A percentile compares a stretch with the other conserved stretches of the same genome.
These are phyloP conservation scores for Caenorhabditis auriculariae DNA, from an alignment of 2,888 invertebrate species.

Conservation along the genomic window DNA sequence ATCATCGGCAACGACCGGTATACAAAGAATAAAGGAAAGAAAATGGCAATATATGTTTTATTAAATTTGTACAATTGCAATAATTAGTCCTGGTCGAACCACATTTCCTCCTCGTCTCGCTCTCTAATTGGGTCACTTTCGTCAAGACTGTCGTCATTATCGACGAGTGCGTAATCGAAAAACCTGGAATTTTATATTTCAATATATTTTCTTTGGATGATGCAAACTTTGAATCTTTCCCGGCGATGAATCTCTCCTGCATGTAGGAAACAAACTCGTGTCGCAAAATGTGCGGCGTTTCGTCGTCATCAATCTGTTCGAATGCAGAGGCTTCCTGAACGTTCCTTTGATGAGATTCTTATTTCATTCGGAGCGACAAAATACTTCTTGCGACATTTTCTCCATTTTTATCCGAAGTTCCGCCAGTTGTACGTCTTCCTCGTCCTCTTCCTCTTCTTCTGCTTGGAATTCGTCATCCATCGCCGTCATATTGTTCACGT, in stretches of 20 bases:
- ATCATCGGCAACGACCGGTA: no score
- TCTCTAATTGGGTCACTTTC: constrained; percentile 40
- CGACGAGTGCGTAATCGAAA: constrained; percentile 48
- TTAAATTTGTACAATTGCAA: no score
- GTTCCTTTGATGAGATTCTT: background rate
- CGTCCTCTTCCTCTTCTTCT: constrained; percentile 28
- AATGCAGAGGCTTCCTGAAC: constrained; percentile 32
- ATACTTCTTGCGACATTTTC: constrained; percentile 16
- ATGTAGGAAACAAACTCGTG: constrained; percentile 52
- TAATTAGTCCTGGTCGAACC: constrained; percentile 56
- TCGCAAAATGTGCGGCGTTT: constrained; percentile 34
- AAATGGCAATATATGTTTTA: no score
- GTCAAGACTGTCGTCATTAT: constrained; percentile 14
- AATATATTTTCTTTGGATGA: background rate
- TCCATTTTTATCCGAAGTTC: constrained; percentile 31
- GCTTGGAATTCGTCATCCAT: constrained; percentile 18
- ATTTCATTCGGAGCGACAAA: background rate
- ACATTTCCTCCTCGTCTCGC: constrained; percentile 52
- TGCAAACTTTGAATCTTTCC: constrained; percentile 39
- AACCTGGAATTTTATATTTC: constrained; percentile 26
- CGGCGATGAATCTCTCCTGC: constrained; percentile 53
- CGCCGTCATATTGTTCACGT: constrained; percentile 19
- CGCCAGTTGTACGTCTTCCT: constrained; percentile 23
- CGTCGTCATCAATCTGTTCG: constrained; percentile 30
- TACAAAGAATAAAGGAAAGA: no score